These are phyloP conservation scores for Hyppa rectilinea DNA, from an alignment of 2,888 invertebrate genomes.

Conservation along the genomic window DNA sequence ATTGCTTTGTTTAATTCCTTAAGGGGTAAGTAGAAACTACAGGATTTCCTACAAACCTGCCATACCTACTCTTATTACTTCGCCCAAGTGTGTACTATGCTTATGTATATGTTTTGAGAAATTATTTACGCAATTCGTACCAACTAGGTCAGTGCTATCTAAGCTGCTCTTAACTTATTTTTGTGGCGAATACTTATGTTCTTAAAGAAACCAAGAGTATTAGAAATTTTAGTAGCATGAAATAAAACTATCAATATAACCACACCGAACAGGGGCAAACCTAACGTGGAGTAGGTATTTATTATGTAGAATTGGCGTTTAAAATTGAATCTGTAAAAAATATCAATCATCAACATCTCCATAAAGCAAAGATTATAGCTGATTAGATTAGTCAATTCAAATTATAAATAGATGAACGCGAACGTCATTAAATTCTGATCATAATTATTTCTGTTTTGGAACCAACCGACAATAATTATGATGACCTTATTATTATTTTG, in stretches of 20 bases:
- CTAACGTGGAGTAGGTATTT: background rate
- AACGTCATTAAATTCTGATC: constrained; percentile 63
- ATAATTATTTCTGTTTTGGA: constrained; percentile 31
- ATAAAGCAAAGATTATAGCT: constrained; percentile 16
- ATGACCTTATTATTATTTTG: constrained; percentile 35
- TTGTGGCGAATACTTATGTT: background rate
- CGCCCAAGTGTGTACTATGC: no score
- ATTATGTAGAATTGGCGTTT: no score
- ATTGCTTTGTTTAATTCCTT: background rate
- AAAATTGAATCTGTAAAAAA: background rate
- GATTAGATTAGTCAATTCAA: constrained; percentile 48
- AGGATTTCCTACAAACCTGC: background rate
- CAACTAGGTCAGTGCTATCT: background rate
- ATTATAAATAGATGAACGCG: constrained; percentile 60
- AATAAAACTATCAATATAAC: background rate
- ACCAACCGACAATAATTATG: constrained; percentile 32
- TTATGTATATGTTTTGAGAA: background rate
- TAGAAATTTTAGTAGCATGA: background rate
- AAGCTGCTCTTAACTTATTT: background rate
- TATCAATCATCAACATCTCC: background rate
- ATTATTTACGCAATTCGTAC: background rate
- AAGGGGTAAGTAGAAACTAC: background rate
- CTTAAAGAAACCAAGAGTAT: background rate
- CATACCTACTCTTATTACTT: no score
- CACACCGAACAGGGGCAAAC: background rate